Percentiles rank a stretch among this genome's conserved stretches.
Conservation (phyloP, 2,113 vertebrate genomes). For the Rhizomys pruinosus region DNA sequence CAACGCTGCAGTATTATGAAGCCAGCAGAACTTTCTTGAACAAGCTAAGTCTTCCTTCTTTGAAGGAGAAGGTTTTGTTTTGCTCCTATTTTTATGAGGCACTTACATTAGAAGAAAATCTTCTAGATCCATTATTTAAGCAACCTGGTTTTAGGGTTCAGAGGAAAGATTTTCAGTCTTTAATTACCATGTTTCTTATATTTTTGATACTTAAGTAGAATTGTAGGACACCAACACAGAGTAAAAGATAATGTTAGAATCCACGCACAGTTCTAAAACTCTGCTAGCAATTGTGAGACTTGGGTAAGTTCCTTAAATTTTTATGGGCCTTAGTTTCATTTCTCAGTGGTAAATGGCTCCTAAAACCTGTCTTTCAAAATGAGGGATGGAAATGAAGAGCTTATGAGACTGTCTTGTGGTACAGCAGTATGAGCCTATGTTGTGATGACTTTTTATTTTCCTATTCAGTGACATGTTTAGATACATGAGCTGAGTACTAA, state of each 20-base stretch:
- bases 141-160: not conserved
- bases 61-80: not conserved
- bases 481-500: not conserved
- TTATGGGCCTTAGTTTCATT: not conserved
- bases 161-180: slow-evolving; percentile 28
- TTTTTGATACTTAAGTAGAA: not conserved
- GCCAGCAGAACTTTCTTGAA: not conserved
- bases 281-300: not conserved
- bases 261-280: not conserved
- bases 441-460: not conserved
- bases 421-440: not conserved
- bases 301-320: not conserved
- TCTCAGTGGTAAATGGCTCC: not conserved
- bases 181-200: not conserved
- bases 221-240: not conserved
- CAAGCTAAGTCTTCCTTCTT: not conserved
- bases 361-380: not conserved
- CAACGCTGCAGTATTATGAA: not conserved
- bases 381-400: not conserved
- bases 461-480: not conserved
- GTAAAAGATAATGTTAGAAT: not conserved
- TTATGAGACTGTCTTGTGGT: not conserved
- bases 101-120: slow-evolving; percentile 21
- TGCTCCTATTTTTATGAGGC: not conserved
- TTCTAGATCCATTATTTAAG: slow-evolving; percentile 20